Conservation (phyloP, 2,888 invertebrate species). For the Barypeithes pellucidus region DNA sequence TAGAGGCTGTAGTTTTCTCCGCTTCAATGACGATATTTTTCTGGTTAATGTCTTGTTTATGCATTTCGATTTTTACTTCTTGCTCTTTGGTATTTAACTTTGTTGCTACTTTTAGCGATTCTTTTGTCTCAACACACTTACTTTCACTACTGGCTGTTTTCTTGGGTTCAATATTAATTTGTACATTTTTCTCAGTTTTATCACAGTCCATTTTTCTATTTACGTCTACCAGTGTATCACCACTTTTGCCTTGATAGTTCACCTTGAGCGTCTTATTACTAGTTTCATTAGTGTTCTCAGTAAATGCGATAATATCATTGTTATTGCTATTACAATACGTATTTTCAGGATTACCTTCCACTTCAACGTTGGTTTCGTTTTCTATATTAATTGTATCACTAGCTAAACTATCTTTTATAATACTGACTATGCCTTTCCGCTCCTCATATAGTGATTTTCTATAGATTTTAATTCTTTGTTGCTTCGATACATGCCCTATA, state of each 20-base stretch:
- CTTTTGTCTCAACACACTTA: constrained; percentile 12
- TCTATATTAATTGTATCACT: constrained; percentile 14
- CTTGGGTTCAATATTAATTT: constrained; percentile 9
- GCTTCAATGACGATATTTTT: background rate
- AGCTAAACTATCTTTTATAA: constrained; percentile 30
- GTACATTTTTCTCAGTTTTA: constrained; percentile 28
- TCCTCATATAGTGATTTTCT: background rate
- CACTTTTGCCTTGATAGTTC: background rate
- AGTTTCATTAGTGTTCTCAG: background rate
- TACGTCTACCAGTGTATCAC: constrained; percentile 26
- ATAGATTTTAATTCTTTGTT: background rate
- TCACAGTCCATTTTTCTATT: constrained; percentile 42
- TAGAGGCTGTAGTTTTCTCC: background rate
- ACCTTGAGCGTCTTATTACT: constrained; percentile 6
- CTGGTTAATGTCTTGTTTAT: background rate
- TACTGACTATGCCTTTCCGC: constrained; percentile 10
- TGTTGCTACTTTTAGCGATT: constrained; percentile 9
- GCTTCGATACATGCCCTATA: background rate
- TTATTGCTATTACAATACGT: constrained; percentile 26
- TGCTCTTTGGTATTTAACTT: constrained; percentile 14
- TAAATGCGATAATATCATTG: background rate
- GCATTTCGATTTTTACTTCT: background rate
- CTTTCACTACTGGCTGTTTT: constrained; percentile 19
- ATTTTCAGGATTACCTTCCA: background rate
- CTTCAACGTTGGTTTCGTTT: background rate